Base-by-base conservation (phyloP, 2,113 vertebrate genomes). In the Halichoerus grypus region DNA sequence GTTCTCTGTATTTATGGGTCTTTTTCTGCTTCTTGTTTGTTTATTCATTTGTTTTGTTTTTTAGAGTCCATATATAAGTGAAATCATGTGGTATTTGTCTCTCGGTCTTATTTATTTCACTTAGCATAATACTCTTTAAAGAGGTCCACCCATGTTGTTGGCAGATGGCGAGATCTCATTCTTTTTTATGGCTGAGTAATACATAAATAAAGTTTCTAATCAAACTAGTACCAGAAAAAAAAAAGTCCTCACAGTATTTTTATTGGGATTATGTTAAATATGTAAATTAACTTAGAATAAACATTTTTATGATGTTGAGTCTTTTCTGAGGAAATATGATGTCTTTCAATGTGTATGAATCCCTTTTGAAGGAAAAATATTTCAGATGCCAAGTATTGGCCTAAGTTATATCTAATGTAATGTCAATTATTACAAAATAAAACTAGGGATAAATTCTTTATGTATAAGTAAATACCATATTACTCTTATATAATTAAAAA, bases 231-330 rank as follows among this genome's bases (percentile, higher is more conserved):
- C 22, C 22, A 92, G 89, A n/a, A 88, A 89, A 49, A 46, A 65
- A 67, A 46, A 59, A 67, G 33, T 46, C 24, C 59, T 51, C 1
- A 61, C 80, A 69, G 28, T 83, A 39, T 76, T 95, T 94, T 81
- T 91, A 71, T 94, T 81, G 46, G 46, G 26, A 79, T 94, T 97
- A 69, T 33, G 83, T 83, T 94, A 88, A 94, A 88, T 65, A 94
- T 88, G 5, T 61, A 94, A 61, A 24, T 94, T 72, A 97, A 88
- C 3, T 57, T 84, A 84, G 22, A 89, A 46, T 92, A 72, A 79
- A 79, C n/a, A 39, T 53, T 88, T 94, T 88, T 91, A 79, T 91
- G 74, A 88, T 10, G 4, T 49, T 82, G 59, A 88, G n/a, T 83
- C 49, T 94, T 89, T 69, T 87, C 83, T 91, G 69, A 94, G 84